Percentiles rank a stretch among this genome's conserved stretches.
These are phyloP conservation scores for Calcarius lapponicus DNA, from an alignment of 2,797 vertebrate genomes.

Conservation along the genomic window DNA sequence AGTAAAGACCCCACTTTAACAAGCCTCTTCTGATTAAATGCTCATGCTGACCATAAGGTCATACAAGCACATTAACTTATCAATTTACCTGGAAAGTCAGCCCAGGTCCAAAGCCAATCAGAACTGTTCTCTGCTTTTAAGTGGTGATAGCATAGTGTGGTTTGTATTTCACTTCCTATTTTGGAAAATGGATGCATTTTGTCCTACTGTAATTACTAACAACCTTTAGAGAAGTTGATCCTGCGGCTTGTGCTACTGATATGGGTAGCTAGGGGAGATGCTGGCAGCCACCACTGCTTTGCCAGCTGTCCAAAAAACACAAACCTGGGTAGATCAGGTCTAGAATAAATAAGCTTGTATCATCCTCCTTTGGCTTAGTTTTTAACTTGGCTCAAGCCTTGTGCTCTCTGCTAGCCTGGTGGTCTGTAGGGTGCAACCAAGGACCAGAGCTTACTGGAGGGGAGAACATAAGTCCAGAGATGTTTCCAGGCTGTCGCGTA, in stretches of 20 bases:
- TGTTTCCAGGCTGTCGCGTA: background rate
- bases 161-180: background rate
- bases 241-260: background rate
- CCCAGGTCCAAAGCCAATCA: background rate
- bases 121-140: background rate
- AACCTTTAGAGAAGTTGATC: background rate
- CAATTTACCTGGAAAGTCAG: background rate
- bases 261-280: background rate
- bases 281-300: background rate
- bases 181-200: background rate
- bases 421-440: background rate
- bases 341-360: background rate
- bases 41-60: background rate
- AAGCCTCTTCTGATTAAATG: background rate
- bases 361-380: background rate
- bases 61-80: background rate
- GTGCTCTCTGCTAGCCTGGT: background rate
- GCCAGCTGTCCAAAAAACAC: background rate
- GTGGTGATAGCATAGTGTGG: background rate
- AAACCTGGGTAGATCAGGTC: background rate
- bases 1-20: background rate
- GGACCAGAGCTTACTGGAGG: background rate
- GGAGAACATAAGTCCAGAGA: background rate
- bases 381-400: background rate
- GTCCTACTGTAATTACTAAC: background rate